Conservation (phyloP, 2,113 vertebrate genomes). For the Dermatemys mawii region DNA sequence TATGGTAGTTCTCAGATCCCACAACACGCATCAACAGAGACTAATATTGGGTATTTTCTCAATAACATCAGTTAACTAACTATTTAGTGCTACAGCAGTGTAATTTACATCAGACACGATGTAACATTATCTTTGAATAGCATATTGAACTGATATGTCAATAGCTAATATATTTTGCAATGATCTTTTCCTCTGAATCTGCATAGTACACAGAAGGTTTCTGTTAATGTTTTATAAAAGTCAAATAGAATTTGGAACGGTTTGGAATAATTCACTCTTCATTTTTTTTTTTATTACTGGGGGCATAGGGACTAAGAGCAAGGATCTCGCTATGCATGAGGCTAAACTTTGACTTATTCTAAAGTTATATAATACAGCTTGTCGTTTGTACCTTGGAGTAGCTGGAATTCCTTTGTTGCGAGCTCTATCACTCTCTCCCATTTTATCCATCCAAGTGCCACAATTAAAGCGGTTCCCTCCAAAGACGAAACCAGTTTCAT, state of each 20-base stretch:
- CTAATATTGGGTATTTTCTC: background rate
- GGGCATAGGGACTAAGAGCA: background rate
- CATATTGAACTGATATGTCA: background rate
- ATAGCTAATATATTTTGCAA: background rate
- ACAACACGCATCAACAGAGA: background rate
- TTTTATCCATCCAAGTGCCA: slow-evolving; percentile 99
- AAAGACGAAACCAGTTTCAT: slow-evolving; percentile 90
- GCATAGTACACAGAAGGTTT: background rate
- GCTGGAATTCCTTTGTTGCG: slow-evolving; percentile 93
- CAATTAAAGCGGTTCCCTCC: slow-evolving; percentile 97
- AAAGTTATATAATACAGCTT: background rate
- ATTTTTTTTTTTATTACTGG: background rate
- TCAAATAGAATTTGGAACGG: background rate
- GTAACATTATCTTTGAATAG: background rate
- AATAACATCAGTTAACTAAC: background rate
- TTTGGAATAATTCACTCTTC: background rate
- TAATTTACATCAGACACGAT: background rate
- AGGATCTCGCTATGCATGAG: accelerated
- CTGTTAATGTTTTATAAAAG: background rate
- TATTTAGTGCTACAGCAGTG: background rate
- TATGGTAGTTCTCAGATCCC: background rate
- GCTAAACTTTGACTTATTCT: background rate
- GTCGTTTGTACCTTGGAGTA: slow-evolving; percentile 73
- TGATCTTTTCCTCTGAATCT: background rate
- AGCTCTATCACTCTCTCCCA: slow-evolving; percentile 93